Base-by-base conservation (phyloP, 2,113 vertebrate species). In the Pterocles gutturalis region DNA sequence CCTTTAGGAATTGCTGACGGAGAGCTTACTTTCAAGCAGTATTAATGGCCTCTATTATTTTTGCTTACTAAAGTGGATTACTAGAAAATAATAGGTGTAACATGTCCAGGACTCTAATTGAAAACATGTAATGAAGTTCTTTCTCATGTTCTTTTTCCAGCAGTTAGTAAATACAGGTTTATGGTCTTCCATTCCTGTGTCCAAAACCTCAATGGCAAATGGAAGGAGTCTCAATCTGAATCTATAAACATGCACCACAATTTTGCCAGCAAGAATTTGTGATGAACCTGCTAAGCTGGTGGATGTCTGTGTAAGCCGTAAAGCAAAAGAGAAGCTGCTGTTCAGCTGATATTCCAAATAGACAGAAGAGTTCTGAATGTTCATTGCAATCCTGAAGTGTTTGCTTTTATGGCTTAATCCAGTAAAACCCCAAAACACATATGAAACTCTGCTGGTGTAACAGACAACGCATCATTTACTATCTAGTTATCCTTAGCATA, bases 1-100 rank as follows among this genome's bases (percentile, higher is more conserved):
- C 53, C 95, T 92, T 95, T 89, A 95, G 87, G 66, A 95, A 92
- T 77, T 95, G 83, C 87, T 97, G 97, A 95, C 97, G 89, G 73
- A 97, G 93, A 81, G 70, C 90, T 96, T 97, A 90, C 62, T 97
- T 95, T 89, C 85, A 91, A 87, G 57, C 33, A 95, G 62, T 96
- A 95, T 94, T 95, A 96, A 96, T 89, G 66, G 38, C 22, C 46
- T 91, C 75, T 93, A 90, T 97, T 96, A 93, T 89, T 97, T 97
- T 95, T 91, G 91, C 80, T 96, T 97, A 93, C 70, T 83, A 87
- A 96, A 95, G 51, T 86, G 64, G 78, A 94, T 94, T 98, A 86
- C 31, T 94, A 51, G n/a, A 94, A 97, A 98, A 98, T 94, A 97
- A 93, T 62, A 93, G 53, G 54, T 71, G 53, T 91, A 60, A 62